These are phyloP conservation scores for Pristionchus pacificus DNA, from an alignment of 1,140 invertebrate species.

Conservation along the genomic window DNA sequence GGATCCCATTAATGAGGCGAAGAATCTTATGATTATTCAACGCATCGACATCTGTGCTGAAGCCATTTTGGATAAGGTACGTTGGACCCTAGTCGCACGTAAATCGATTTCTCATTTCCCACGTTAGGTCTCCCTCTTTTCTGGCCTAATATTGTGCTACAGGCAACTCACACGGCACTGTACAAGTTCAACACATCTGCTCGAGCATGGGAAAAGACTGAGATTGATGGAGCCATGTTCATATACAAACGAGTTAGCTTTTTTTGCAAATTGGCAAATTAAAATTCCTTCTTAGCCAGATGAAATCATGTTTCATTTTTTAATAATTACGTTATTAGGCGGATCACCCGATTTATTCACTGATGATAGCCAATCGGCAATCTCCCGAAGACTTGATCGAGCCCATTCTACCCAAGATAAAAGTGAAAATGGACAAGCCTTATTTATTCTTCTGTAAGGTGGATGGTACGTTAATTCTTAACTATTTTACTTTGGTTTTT, in stretches of 20 bases:
- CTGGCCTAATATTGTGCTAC: neutral
- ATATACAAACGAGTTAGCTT: conserved; percentile 14
- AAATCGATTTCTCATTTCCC: neutral
- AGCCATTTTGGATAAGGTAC: conserved; percentile 14
- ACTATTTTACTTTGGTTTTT: neutral
- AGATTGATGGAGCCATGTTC: conserved; percentile 21
- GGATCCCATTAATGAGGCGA: no score
- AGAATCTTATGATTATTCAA: conserved; percentile 12
- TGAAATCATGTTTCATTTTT: conserved; percentile 37
- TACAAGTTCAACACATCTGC: conserved; percentile 19
- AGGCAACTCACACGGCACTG: conserved; percentile 19
- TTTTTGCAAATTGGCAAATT: no score
- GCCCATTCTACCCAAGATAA: conserved; percentile 28
- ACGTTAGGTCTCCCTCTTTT: neutral
- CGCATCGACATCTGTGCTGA: conserved; percentile 21
- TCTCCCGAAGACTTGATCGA: conserved; percentile 42
- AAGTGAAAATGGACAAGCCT: conserved; percentile 35
- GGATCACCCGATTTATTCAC: conserved; percentile 39
- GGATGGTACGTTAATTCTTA: conserved; percentile 21
- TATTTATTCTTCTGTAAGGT: conserved; percentile 42
- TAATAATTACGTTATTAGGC: conserved; percentile 24
- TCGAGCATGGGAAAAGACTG: conserved; percentile 23
- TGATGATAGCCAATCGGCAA: conserved; percentile 48
- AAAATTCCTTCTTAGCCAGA: no score
- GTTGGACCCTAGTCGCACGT: neutral